These are phyloP conservation scores for Pangasius macronema DNA, from an alignment of 2,797 vertebrate genomes.

Conservation along the genomic window DNA sequence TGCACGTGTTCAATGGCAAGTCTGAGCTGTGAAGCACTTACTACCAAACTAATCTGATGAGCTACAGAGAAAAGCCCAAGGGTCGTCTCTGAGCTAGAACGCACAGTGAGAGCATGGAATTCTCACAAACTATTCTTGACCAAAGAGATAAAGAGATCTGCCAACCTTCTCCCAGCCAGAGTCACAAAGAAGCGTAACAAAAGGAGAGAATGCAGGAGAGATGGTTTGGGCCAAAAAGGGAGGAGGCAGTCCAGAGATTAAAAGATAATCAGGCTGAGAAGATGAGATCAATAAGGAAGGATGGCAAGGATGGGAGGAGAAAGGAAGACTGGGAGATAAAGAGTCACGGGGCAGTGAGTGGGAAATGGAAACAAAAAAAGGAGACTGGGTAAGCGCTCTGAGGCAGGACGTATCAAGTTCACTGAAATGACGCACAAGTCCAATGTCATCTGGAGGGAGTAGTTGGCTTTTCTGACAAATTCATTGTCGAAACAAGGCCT, in stretches of 20 bases:
- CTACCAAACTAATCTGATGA: background rate
- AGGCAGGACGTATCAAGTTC: conserved; percentile 45
- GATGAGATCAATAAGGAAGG: conserved; percentile 35
- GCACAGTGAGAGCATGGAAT: background rate
- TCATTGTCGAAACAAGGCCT: conserved; percentile 32
- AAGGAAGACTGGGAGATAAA: conserved; percentile 27
- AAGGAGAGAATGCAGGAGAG: conserved; percentile 18
- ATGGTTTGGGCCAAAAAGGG: conserved; percentile 17
- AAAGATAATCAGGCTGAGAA: conserved; percentile 31
- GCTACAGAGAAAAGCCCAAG: background rate
- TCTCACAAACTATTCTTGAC: conserved; percentile 47
- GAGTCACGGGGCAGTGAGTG: background rate
- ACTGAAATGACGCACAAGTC: conserved; percentile 20
- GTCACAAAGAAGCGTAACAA: background rate
- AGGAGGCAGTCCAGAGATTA: conserved; percentile 20
- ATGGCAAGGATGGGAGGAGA: background rate
- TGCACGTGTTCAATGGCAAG: background rate
- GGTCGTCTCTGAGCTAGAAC: background rate
- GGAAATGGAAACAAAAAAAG: conserved; percentile 19
- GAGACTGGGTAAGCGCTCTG: conserved; percentile 8
- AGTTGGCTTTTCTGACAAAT: conserved; percentile 36
- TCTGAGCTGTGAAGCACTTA: background rate
- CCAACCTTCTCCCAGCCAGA: conserved; percentile 27
- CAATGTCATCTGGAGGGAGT: conserved; percentile 43
- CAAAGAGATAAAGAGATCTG: conserved; percentile 46